Base-by-base conservation (phyloP, 1,140 invertebrate species). In the Eupristina koningsbergeri region DNA sequence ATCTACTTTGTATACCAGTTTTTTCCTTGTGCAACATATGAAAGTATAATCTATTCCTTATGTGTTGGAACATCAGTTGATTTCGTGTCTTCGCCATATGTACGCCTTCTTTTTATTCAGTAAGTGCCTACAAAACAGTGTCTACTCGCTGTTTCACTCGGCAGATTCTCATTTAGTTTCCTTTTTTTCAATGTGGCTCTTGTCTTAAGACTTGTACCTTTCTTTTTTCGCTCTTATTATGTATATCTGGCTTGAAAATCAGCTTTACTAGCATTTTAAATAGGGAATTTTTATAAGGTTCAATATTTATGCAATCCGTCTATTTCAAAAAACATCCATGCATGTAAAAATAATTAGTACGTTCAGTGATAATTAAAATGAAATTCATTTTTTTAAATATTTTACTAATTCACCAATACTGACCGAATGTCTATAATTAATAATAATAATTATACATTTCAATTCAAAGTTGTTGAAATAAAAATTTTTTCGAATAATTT, bases 91-190 rank as follows among this genome's bases (percentile, higher is more conserved):
- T 63, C 0, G 41, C 11, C 47, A 45, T 67, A 67, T 79, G 61
- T 63, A 79, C 77, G 61, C 77, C 63, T 63, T 69, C 64, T 79
- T 41, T 64, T 64, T 79, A 79, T 79, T 79, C 76, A n/a, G n/a
- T 79, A 26, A 64, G 39, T 22, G 45, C 64, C 19, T 29, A 41
- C 19, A n/a, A n/a, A n/a, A n/a, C n/a, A n/a, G 64, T 67, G 29
- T 45, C 77, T 79, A 79, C 29, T 79, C 41, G 29, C 29, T 50
- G 41, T 78, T 78, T 78, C n/a, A 3, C 76, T 78, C 76, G 39
- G 47, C 58, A 64, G 76, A 29, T 78, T 19, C 31, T 63, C 58
- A 34, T 79, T 69, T 50, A 47, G 7, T 79, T 79, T 34, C 41
- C 63, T 69, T 67, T 79, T 79, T 67, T n/a, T 58, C 34, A 47